Percentiles rank a stretch among this genome's conserved stretches.
Conservation (phyloP, 2,797 vertebrate genomes). For the Varecia variegata region DNA sequence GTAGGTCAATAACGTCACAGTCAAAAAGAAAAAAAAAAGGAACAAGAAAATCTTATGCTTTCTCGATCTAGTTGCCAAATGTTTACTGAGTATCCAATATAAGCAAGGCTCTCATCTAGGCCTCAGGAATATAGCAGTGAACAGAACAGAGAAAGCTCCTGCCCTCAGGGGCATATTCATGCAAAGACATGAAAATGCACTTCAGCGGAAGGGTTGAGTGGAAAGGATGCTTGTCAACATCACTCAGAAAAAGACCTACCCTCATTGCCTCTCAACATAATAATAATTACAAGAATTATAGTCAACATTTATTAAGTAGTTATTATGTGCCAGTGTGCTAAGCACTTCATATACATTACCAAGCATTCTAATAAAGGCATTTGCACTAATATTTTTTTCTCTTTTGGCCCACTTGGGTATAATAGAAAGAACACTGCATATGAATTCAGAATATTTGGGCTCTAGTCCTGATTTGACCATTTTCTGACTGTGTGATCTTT, state of each 20-base stretch:
- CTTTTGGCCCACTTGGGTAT: background rate
- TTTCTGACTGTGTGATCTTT: background rate
- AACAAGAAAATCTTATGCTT: background rate
- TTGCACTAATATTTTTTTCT: background rate
- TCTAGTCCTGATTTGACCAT: background rate
- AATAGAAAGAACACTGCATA: background rate
- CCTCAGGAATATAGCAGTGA: background rate
- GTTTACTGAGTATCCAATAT: background rate
- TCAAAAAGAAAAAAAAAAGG: background rate
- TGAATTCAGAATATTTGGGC: background rate
- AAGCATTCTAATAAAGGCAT: background rate
- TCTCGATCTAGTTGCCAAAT: background rate
- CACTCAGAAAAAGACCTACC: background rate
- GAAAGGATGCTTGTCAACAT: background rate
- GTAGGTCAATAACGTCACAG: background rate
- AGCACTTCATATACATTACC: background rate
- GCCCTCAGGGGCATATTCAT: rapidly evolving
- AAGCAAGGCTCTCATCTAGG: background rate
- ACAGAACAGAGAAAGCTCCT: background rate
- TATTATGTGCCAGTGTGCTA: background rate
- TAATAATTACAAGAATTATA: background rate
- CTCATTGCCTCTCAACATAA: background rate
- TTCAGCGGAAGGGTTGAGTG: background rate
- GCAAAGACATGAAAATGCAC: background rate
- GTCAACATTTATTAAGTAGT: background rate